phyloP scores from a whole-genome alignment of 2,797 vertebrate species.

The Australoheros facetus region DNA sequence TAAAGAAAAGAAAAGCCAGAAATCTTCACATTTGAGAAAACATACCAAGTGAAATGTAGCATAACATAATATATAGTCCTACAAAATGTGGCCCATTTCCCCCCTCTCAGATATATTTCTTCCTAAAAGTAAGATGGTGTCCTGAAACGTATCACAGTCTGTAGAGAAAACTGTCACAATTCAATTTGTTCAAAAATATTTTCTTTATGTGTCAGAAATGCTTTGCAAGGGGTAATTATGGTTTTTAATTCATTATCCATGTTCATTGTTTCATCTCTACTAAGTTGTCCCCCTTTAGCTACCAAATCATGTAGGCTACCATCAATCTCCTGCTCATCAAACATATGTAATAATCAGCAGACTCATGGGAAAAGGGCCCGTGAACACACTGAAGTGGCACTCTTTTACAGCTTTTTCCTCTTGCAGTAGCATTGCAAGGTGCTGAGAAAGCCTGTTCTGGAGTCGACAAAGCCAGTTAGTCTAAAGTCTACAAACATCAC shows the following conservation, averaged over 20 bases:
- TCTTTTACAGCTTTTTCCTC: constrained; percentile 8
- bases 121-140: background rate
- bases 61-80: background rate
- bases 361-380: background rate
- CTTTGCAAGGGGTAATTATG: background rate
- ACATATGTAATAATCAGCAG: background rate
- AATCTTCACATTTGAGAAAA: background rate
- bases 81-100: background rate
- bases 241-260: background rate
- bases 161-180: background rate
- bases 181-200: background rate
- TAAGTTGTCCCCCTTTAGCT: background rate
- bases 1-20: background rate
- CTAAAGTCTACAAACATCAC: constrained; percentile 38
- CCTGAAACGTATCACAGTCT: background rate
- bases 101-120: background rate
- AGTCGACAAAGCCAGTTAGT: constrained; percentile 57
- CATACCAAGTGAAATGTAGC: background rate
- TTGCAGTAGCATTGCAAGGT: constrained; percentile 13
- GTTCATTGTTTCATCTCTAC: background rate
- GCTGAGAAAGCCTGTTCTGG: constrained; percentile 30
- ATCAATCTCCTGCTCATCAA: background rate
- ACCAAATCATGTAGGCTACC: background rate
- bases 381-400: constrained; percentile 22
- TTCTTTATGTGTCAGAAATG: background rate